Percentiles rank a stretch among this genome's conserved stretches.
phyloP scores from a whole-genome alignment of 2,113 vertebrate genomes.

The Laterallus jamaicensis region DNA sequence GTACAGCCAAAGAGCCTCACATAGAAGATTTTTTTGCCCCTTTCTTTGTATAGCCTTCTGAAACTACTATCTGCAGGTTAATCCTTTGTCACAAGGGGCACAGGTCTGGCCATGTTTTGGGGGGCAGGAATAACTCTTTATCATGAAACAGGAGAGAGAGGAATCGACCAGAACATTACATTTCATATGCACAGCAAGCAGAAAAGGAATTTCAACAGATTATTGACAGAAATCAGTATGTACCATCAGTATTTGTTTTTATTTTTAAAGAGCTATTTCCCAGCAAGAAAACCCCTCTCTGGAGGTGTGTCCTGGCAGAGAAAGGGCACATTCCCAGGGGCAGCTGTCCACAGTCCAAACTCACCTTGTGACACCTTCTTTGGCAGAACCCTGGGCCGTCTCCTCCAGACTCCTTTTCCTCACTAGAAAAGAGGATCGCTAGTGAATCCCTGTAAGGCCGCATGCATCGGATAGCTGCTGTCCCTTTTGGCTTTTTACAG shows the following conservation, averaged over 20 bases:
- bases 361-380: not conserved
- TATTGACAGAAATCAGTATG: not conserved
- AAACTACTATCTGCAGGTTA: not conserved
- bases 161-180: not conserved
- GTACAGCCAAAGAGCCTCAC: not conserved
- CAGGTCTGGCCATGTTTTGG: not conserved
- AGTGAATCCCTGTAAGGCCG: not conserved
- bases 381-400: not conserved
- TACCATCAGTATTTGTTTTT: not conserved
- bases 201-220: not conserved
- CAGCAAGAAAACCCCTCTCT: not conserved
- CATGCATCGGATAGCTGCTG: rapidly evolving
- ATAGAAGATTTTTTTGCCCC: not conserved
- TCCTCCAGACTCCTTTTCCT: not conserved
- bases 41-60: not conserved
- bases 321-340: not conserved
- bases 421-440: not conserved
- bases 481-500: not conserved
- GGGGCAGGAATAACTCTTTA: not conserved
- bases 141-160: not conserved
- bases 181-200: not conserved
- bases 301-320: not conserved
- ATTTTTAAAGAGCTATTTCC: not conserved
- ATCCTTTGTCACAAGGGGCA: not conserved
- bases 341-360: not conserved